A percentile compares a stretch with the other conserved stretches of the same genome.
phyloP scores from a whole-genome alignment of 2,113 vertebrate genomes.

The Vombatus ursinus region DNA sequence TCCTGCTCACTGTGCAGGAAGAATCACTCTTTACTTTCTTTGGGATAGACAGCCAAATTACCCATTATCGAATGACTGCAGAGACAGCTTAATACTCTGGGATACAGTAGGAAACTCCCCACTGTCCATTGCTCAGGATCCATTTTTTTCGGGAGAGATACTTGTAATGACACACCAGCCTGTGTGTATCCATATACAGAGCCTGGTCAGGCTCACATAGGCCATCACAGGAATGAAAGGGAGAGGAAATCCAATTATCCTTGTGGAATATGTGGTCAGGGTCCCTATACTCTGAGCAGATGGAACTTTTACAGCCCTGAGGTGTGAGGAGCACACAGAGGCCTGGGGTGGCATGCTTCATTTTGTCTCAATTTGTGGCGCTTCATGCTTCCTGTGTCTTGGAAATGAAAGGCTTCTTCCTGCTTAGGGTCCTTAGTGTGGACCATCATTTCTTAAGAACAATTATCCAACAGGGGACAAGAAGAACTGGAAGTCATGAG shows the following conservation, averaged over 20 bases:
- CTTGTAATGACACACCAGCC: neutral
- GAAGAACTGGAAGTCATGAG: neutral
- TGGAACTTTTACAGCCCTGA: neutral
- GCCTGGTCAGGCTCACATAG: neutral
- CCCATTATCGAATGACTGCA: slow-evolving; percentile 63
- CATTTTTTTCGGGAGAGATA: neutral
- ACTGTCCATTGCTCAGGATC: neutral
- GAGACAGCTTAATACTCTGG: slow-evolving; percentile 63
- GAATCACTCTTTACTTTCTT: slow-evolving; percentile 71
- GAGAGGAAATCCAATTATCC: neutral
- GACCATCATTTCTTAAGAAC: neutral
- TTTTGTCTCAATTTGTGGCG: neutral
- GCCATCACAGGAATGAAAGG: neutral
- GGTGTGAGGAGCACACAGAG: neutral
- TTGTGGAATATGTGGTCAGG: neutral
- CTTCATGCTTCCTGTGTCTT: neutral
- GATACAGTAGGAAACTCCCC: slow-evolving; percentile 2
- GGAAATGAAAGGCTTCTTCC: neutral
- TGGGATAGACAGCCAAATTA: slow-evolving; percentile 73
- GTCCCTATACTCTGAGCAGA: neutral
- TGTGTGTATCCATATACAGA: neutral
- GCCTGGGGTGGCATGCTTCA: neutral
- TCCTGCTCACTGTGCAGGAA: slow-evolving; percentile 68
- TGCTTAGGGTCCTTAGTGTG: neutral
- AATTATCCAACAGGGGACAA: neutral